phyloP scores from a whole-genome alignment of 2,888 invertebrate genomes.

The Catotricha subobsoleta region DNA sequence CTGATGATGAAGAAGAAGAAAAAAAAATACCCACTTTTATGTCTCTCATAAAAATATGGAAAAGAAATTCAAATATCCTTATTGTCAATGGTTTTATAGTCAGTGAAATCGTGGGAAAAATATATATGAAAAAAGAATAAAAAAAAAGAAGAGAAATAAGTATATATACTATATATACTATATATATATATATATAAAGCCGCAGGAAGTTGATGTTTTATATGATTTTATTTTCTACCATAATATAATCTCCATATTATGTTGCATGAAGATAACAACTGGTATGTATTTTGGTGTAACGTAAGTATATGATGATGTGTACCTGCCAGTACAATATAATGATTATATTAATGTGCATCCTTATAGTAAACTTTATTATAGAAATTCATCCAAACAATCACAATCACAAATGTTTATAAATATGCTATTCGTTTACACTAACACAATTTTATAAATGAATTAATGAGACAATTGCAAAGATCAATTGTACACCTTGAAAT shows the following conservation, averaged over 20 bases:
- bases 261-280: too few species aligned
- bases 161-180: too few species aligned
- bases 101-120: slow-evolving; percentile 2
- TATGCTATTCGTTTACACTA: background rate
- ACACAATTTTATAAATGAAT: background rate
- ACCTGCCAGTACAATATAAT: too few species aligned
- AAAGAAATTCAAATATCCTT: slow-evolving; percentile 6
- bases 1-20: too few species aligned
- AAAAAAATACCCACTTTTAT: slow-evolving; percentile 4
- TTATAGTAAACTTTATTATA: background rate
- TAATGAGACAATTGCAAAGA: too few species aligned
- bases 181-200: too few species aligned
- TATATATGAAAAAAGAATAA: too few species aligned
- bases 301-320: too few species aligned
- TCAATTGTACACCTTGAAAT: too few species aligned
- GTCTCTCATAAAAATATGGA: slow-evolving; percentile 4
- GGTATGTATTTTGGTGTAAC: too few species aligned
- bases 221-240: background rate
- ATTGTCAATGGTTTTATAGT: background rate
- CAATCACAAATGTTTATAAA: background rate
- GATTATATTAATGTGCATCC: too few species aligned
- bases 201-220: slow-evolving; percentile 1
- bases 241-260: background rate
- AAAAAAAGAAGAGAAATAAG: too few species aligned
- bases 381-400: background rate